Base-by-base conservation (phyloP, 2,888 invertebrate genomes). In the Prosapia bicincta region DNA sequence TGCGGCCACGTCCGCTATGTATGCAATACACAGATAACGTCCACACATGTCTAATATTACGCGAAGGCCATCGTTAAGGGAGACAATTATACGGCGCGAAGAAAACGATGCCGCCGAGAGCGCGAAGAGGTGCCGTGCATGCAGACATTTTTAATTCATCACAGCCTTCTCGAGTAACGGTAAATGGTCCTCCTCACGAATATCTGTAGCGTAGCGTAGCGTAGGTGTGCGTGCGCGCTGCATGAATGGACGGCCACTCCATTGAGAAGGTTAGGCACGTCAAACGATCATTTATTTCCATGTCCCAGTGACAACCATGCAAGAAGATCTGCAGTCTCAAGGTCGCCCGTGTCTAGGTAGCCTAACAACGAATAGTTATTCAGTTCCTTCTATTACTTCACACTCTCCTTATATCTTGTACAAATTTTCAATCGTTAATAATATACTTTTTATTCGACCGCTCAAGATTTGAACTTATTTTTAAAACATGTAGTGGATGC, bases 181-280 rank as follows among this genome's bases (percentile, higher is more conserved):
- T 75, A 75, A 75, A 75, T 75, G 75, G 75, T 71, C 75, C 75
- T 71, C 71, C 75, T 75, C 75, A 75, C 75, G 75, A 75, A 75
- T 75, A 71, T 69, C 26, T n/a, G 20, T 54, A 54, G n/a, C 20
- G 69, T 69, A 43, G 38, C 7, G 74, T 74, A 74, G 38, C 74
- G 74, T 74, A 74, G 54, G n/a, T 13, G 67, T 26, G 67, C 25
- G 67, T 30, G 30, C 69, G n/a, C 54, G 69, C 69, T 74, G 69
- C 74, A 69, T 74, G 74, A 65, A 65, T 54, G n/a, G 23, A 20
- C 23, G 28, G 26, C 38, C 54, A 20, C 68, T 54, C 20, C 54
- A 54, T 54, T 54, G 54, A 54, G 54, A 20, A 54, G 20, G 38
- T 54, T 54, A 20, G 20, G 20, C 54, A 54, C 54, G 54, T 54